Evolutionary conservation across 2,888 invertebrate species (phyloP).

Genomic region (Tribolium freemani): DNA sequence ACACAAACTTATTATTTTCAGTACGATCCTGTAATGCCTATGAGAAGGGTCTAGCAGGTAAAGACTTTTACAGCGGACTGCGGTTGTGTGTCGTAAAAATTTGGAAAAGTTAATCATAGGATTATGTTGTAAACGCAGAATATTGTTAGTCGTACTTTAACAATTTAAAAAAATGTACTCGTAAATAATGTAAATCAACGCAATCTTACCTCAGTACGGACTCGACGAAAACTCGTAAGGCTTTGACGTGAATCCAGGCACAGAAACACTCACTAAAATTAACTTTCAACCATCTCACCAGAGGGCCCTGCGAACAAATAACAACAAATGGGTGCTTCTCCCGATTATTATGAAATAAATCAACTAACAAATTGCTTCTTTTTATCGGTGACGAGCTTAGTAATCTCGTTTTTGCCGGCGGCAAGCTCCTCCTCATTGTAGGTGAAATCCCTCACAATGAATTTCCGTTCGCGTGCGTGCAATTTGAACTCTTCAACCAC

Average conservation of each 20-base stretch:
- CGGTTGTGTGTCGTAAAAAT: no score
- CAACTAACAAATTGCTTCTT: slow-evolving; percentile 95
- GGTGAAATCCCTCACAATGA: slow-evolving; percentile 97
- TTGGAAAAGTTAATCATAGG: no score
- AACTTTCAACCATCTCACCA: slow-evolving; percentile 98
- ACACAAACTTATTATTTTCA: no score
- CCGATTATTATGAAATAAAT: neutral
- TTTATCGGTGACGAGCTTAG: slow-evolving; percentile 96
- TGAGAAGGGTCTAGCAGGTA: no score
- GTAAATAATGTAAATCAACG: no score
- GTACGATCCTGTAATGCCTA: no score
- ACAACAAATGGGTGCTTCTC: neutral
- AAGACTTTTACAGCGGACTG: no score
- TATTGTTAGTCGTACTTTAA: no score
- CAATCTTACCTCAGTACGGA: slow-evolving; percentile 97
- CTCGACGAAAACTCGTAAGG: slow-evolving; percentile 97
- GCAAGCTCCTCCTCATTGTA: slow-evolving; percentile 98
- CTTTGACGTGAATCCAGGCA: slow-evolving; percentile 99
- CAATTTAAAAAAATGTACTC: no score
- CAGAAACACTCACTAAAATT: slow-evolving; percentile 99
- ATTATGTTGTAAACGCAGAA: no score
- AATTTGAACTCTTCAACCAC: slow-evolving; percentile 97
- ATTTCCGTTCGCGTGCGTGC: slow-evolving; percentile 97
- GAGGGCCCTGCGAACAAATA: slow-evolving; percentile 81
- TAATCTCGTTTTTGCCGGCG: slow-evolving; percentile 97